Evolutionary conservation across 2,888 invertebrate species (phyloP), one percentile per base, ranked within the genome.

Genomic region (Nemotelus pantherinus): DNA sequence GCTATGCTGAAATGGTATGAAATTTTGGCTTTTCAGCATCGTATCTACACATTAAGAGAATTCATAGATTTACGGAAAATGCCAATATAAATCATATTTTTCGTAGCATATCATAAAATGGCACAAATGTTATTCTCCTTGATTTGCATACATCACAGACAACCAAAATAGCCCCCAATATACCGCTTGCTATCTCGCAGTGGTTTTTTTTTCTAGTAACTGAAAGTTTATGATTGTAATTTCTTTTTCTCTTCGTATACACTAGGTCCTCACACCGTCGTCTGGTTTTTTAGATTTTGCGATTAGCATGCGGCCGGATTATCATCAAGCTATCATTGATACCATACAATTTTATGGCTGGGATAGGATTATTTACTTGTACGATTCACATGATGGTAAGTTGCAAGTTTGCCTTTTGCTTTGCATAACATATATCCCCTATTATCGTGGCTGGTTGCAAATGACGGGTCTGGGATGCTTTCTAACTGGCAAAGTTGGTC

Each of bases 271-370:
- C 80, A 93, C 94, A 9, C 95, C 95, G 50, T 95, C 95, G 39
- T 95, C 95, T 2, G 95, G 95, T n/a, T 91, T 94, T 82, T 90
- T 95, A 83, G 95, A 96, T 88, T 95, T 94, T 85, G 96, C 96
- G 75, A 93, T 96, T 84, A 95, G 95, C 87, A 94, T 99, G 93
- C 91, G 97, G 80, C 98, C 99, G 57, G 95, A 98, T 88, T 78
- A 97, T 88, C 96, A 97, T 87, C 93, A 93, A 84, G 97, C 98
- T 78, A 94, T 99, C 85, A 94, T 98, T 82, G 98, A 98, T 88
- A 94, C 97, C 78, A 96, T 99, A 83, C 91, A 93, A 81, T 93
- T 95, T 88, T 98, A 98, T 87, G 94, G 91, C 79, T 95, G 94
- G 94, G 90, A 90, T 82, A 91, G 91, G 86, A 91, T 94, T 83